Percentiles rank a stretch among this genome's conserved stretches.
Conservation (phyloP, 2,113 vertebrate genomes). For the Salvelinus sp. region DNA sequence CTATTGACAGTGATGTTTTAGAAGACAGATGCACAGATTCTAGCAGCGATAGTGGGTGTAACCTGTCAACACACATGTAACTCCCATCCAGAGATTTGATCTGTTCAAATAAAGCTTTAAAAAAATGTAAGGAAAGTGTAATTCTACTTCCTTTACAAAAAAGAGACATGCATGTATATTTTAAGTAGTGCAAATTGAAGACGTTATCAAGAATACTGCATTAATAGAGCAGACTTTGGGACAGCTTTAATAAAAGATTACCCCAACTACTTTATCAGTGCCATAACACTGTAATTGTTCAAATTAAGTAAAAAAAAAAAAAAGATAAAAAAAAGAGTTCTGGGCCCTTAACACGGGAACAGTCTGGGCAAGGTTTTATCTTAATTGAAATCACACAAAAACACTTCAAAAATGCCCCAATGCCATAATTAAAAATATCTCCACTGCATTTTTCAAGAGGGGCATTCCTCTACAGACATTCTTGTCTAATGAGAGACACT, state of each 20-base stretch:
- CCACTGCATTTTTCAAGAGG: conserved; percentile 27
- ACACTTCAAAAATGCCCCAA: conserved; percentile 39
- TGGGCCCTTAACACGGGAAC: conserved; percentile 25
- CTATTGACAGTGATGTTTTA: too few species aligned
- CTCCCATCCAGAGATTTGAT: too few species aligned
- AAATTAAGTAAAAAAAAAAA: conserved; percentile 4
- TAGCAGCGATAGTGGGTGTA: too few species aligned
- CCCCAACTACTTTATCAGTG: conserved; percentile 45
- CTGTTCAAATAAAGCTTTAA: too few species aligned
- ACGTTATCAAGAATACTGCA: conserved; percentile 44
- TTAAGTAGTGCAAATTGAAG: conserved; percentile 9
- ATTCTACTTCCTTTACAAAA: conserved; percentile 20
- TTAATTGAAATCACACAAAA: conserved; percentile 60
- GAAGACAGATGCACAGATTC: too few species aligned
- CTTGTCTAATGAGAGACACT: background rate
- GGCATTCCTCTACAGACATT: conserved; percentile 9
- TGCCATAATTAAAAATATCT: conserved; percentile 46
- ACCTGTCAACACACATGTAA: too few species aligned
- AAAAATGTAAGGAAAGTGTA: background rate
- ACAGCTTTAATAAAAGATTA: conserved; percentile 52
- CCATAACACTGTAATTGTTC: conserved; percentile 36
- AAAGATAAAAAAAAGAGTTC: background rate
- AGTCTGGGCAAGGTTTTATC: conserved; percentile 47
- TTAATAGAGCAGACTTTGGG: conserved; percentile 38
- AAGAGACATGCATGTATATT: background rate